Conservation (phyloP, 1,140 invertebrate species). For the Ditylenchus dipsaci region DNA sequence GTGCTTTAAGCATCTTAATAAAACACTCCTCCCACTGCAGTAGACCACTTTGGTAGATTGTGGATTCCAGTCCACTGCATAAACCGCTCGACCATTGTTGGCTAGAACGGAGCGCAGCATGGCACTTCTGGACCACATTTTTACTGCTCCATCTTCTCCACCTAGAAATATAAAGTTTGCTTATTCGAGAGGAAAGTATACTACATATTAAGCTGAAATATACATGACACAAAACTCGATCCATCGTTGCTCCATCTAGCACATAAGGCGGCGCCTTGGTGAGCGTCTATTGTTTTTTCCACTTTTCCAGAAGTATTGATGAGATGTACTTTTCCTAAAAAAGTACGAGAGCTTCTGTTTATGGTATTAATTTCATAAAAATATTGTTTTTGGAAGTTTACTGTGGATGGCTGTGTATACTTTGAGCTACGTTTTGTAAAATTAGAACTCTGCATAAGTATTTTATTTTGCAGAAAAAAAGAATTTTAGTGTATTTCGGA, state of each 20-base stretch:
- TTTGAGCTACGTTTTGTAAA: too few relatives aligned
- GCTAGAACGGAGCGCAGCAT: conserved; percentile 85
- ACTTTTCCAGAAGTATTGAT: conserved; percentile 80
- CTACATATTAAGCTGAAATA: conserved; percentile 7
- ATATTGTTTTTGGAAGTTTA: too few relatives aligned
- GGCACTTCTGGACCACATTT: conserved; percentile 91
- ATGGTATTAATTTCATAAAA: too few relatives aligned
- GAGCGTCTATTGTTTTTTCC: conserved; percentile 85
- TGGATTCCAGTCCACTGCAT: conserved; percentile 79
- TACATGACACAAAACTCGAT: conserved; percentile 78
- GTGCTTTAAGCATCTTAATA: conserved; percentile 83
- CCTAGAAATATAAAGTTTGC: conserved; percentile 62
- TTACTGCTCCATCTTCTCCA: conserved; percentile 90
- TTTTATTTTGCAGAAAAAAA: too few relatives aligned
- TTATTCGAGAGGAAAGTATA: background rate
- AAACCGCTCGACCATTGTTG: conserved; percentile 72
- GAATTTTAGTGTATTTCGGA: too few relatives aligned
- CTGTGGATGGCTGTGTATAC: too few relatives aligned
- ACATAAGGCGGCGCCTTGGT: conserved; percentile 77
- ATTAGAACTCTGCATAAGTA: too few relatives aligned
- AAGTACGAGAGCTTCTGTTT: background rate
- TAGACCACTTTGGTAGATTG: conserved; percentile 78
- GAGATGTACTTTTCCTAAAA: conserved; percentile 77
- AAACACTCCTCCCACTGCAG: conserved; percentile 76
- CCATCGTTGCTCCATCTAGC: conserved; percentile 80